A percentile compares a stretch with the other conserved stretches of the same genome.
phyloP scores from a whole-genome alignment of 2,888 invertebrate species.

The Himalopsyche anomala region DNA sequence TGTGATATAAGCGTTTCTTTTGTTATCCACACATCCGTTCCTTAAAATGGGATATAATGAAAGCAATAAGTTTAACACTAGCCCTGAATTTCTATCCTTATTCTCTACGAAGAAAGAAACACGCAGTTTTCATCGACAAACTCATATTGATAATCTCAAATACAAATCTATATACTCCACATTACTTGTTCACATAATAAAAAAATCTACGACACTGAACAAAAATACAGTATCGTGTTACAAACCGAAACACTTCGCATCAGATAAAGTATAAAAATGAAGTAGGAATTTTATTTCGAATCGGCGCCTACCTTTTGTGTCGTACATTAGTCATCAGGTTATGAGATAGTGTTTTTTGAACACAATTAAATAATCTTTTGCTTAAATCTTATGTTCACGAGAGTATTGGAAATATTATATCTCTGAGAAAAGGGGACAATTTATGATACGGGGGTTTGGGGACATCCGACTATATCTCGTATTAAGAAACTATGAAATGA shows the following conservation, averaged over 20 bases:
- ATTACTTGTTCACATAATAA: too few relatives aligned
- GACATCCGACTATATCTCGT: background rate
- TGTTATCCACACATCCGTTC: too few relatives aligned
- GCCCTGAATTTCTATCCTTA: too few relatives aligned
- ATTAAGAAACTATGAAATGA: too few relatives aligned
- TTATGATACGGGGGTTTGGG: background rate
- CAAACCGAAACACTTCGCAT: background rate
- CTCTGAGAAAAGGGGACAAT: constrained; percentile 5
- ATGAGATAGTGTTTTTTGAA: background rate
- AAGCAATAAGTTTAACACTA: too few relatives aligned
- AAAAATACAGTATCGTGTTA: background rate
- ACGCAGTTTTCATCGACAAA: too few relatives aligned
- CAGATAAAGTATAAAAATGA: background rate
- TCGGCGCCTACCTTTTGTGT: constrained; percentile 5
- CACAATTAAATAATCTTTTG: background rate
- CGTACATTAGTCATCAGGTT: background rate
- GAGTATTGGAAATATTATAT: constrained; percentile 11
- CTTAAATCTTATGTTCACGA: background rate
- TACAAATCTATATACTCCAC: too few relatives aligned
- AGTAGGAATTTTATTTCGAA: background rate
- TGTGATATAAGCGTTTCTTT: too few relatives aligned
- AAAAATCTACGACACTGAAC: too few relatives aligned
- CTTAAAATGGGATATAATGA: too few relatives aligned
- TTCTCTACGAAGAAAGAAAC: too few relatives aligned
- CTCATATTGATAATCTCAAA: too few relatives aligned